Evolutionary conservation across 2,888 invertebrate genomes (phyloP).

Genomic region (Sclerodermus sp.): DNA sequence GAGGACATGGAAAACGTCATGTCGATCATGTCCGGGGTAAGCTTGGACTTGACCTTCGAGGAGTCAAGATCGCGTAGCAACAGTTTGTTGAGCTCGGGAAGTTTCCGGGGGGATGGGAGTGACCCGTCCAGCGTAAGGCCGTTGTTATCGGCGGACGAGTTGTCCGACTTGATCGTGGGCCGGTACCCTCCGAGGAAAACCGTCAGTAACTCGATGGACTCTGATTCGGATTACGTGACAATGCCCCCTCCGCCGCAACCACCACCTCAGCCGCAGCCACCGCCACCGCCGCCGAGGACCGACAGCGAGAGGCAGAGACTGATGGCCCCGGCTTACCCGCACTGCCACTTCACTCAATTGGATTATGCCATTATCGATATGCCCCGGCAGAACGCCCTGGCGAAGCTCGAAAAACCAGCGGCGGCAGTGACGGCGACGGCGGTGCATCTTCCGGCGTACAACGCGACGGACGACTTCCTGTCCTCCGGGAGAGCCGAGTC

Average conservation of each 20-base stretch:
- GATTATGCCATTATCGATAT: constrained; percentile 41
- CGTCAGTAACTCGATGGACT: constrained; percentile 82
- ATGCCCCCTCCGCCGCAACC: constrained; percentile 67
- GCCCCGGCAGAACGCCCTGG: constrained; percentile 29
- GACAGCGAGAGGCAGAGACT: constrained; percentile 64
- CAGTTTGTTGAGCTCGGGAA: constrained; percentile 79
- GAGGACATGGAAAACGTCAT: constrained; percentile 33
- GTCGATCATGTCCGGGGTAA: constrained; percentile 16
- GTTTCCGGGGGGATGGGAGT: constrained; percentile 87
- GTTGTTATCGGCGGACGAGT: constrained; percentile 78
- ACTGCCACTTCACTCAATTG: constrained; percentile 8
- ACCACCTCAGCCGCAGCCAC: too few species aligned
- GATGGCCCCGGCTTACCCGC: constrained; percentile 58
- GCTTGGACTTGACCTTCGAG: constrained; percentile 30
- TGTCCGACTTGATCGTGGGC: constrained; percentile 82
- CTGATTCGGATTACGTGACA: constrained; percentile 88
- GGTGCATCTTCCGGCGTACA: constrained; percentile 76
- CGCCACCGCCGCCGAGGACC: constrained; percentile 64
- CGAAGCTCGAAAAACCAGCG: constrained; percentile 48
- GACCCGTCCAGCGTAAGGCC: constrained; percentile 82
- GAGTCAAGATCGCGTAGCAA: constrained; percentile 62
- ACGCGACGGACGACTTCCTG: constrained; percentile 60
- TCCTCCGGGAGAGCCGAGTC: constrained; percentile 66
- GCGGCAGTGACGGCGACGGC: too few species aligned
- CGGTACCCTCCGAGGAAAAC: constrained; percentile 77